Evolutionary conservation across 2,797 vertebrate species (phyloP), one percentile per base, ranked within the genome.

Genomic region (Chelmon rostratus): DNA sequence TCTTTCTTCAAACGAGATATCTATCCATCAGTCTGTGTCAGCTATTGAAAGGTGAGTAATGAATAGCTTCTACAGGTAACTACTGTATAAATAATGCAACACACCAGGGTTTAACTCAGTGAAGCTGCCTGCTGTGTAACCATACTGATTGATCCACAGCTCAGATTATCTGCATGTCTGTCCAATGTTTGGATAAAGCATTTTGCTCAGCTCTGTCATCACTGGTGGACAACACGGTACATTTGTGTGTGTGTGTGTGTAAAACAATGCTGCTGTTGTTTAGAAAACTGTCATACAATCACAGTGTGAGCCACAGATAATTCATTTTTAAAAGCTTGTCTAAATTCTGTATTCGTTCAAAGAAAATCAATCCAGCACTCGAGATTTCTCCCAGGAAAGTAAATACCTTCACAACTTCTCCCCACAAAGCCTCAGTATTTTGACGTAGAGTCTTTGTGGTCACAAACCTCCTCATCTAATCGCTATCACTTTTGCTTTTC

Each of bases 31-130:
- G 62, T 83, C 77, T 73, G 77, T 73, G 86, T 91, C 83, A 75
- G 76, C 25, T 92, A 91, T 93, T 82, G 93, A 92, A 70, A 88
- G 76, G 84, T 82, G 71, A 67, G 65, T 92, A 92, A 94, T 91
- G 83, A 92, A 93, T 92, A 78, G 82, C 86, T 87, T 87, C 79
- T 76, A 75, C 73, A 75, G 72, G 76, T 87, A 81, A 79, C 71
- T 53, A 13, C 40, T 42, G 40, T 42, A 92, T 90, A 91, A 91
- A 90, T 91, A 94, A 92, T 91, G 84, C 91, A 92, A 82, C 68
- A 63, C 54, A 50, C 52, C 80, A 72, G 65, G 73, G 68, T 73
- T 79, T 76, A 86, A 77, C 62, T 85, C 76, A 47, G 58, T 88
- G 76, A 82, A 54, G 83, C 54, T 76, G 66, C 74, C 80, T 62